Conservation (phyloP, 2,797 vertebrate genomes). For the Brachyrhaphis roseni region DNA sequence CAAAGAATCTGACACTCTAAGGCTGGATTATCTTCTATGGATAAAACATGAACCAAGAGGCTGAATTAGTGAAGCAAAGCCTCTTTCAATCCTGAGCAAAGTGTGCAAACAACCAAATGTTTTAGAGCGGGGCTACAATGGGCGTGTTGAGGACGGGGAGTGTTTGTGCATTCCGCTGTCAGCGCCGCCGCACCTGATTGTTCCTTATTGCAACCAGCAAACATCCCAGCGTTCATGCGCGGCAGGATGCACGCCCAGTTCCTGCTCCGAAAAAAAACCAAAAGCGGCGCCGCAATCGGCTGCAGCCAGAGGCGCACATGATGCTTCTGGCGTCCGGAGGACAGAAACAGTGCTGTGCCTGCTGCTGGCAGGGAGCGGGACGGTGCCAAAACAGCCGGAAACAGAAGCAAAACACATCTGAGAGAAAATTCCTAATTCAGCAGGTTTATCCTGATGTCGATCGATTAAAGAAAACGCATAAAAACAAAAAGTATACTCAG, state of each 20-base stretch:
- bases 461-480: not conserved
- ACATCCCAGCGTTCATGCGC: not conserved
- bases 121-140: slow-evolving; percentile 68
- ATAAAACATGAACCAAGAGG: slow-evolving; percentile 5
- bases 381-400: slow-evolving; percentile 63
- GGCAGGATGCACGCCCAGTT: not conserved
- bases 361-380: slow-evolving; percentile 47
- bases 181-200: slow-evolving; percentile 76
- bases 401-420: not conserved
- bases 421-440: not conserved
- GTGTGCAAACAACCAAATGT: slow-evolving; percentile 66
- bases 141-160: slow-evolving; percentile 76
- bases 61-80: slow-evolving; percentile 37
- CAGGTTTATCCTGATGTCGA: not conserved
- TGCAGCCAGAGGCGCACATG: not conserved
- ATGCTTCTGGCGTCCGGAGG: not conserved
- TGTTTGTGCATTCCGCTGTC: slow-evolving; percentile 81
- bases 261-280: not conserved
- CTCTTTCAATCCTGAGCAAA: slow-evolving; percentile 29
- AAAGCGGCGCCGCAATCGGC: not conserved
- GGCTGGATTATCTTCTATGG: slow-evolving; percentile 5
- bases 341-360: slow-evolving; percentile 31
- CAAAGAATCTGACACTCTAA: not conserved
- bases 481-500: not conserved
- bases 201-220: slow-evolving; percentile 39